Evolutionary conservation across 2,113 vertebrate species (phyloP), one percentile per base, ranked within the genome.

Genomic region (Sinocyclocheilus maitianheensis): DNA sequence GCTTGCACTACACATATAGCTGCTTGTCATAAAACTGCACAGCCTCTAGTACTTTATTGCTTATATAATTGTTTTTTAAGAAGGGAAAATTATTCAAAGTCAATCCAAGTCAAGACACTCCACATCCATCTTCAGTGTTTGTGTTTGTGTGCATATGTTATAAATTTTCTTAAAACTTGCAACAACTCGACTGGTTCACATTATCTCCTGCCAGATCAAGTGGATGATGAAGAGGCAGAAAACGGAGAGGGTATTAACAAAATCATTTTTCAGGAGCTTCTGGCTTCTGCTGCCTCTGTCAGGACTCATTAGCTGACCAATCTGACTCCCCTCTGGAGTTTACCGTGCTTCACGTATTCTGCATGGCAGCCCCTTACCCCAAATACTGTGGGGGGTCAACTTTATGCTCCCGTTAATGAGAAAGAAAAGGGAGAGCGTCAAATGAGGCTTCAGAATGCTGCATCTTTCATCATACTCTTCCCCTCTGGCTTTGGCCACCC

Each of bases 221-320:
- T 55, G 37, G 87, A 87, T 89, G 74, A 88, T 86, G 69, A 89
- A 87, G 69, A 16, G 4, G 22, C 75, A 80, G 43, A 89, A 82
- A 89, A 83, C 72, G 76, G 30, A 69, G 72, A 60, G 53, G 78
- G 40, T 76, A 88, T 91, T 89, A 90, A 84, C 65, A 53, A 74
- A 81, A 87, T 85, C 18, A 51, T 86, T 85, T 88, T 84, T 89
- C 55, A 86, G 24, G 78, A 55, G 69, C 40, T 90, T 82, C 72
- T 86, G 83, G 88, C 51, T 43, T 65, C 37, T 34, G 48, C 83
- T 82, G 53, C 58, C 62, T 24, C 85, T 90, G 90, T 90, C 76
- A 37, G 83, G 80, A 88, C 89, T 89, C 89, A 93, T 92, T 92
- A 91, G 86, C 48, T 7, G 40, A 63, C 76, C 77, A 58, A 89